Conservation (phyloP, 1,140 invertebrate species). For the Zaprionus vittiger region DNA sequence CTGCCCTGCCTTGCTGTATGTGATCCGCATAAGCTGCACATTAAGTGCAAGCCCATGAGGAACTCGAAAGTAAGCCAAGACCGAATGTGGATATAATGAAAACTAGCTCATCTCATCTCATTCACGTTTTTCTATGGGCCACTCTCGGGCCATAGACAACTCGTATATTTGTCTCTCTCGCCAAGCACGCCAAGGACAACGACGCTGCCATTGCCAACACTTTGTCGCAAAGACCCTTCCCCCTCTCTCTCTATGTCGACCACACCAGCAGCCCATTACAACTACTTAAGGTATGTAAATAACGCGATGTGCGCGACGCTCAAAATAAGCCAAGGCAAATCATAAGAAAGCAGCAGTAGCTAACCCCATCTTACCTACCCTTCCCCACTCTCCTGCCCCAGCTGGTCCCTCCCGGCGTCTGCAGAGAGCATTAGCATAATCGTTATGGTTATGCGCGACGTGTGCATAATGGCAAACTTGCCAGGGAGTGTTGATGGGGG, state of each 20-base stretch:
- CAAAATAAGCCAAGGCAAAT: conserved; percentile 80
- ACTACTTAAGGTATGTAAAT: conserved; percentile 82
- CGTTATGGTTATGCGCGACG: conserved; percentile 80
- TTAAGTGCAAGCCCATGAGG: conserved; percentile 46
- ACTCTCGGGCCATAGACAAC: conserved; percentile 57
- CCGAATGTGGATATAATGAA: conserved; percentile 52
- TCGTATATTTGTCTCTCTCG: conserved; percentile 40
- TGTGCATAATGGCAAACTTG: conserved; percentile 71
- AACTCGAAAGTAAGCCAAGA: conserved; percentile 41
- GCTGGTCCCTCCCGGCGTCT: neutral
- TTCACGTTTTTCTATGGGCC: conserved; percentile 60
- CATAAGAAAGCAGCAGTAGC: conserved; percentile 55
- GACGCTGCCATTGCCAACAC: conserved; percentile 63
- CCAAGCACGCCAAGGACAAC: conserved; percentile 54
- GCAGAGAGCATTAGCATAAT: conserved; percentile 75
- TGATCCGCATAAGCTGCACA: conserved; percentile 45
- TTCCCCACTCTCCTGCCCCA: neutral
- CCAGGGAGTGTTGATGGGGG: neutral
- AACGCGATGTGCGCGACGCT: conserved; percentile 54
- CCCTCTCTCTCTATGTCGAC: neutral
- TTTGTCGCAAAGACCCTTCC: conserved; percentile 54
- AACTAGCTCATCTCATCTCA: conserved; percentile 61
- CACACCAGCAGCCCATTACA: conserved; percentile 66
- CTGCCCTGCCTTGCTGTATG: neutral
- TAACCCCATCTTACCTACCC: conserved; percentile 37